phyloP scores from a whole-genome alignment of 2,113 vertebrate species.

The Pyxicephalus adspersus region DNA sequence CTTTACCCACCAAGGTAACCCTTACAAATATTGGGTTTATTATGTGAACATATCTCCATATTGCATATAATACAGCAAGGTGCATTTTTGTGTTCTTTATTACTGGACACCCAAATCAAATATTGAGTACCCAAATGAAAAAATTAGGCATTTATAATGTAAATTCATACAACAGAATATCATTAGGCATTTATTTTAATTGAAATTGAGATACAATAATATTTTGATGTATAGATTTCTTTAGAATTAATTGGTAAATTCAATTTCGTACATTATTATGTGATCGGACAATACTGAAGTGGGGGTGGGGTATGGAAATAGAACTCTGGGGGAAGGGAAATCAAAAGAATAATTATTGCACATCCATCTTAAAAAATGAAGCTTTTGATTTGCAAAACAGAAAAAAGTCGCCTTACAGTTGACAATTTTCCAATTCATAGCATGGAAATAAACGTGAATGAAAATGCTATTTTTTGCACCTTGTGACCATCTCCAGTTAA shows the following conservation, averaged over 20 bases:
- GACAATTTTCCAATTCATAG: too few relatives aligned
- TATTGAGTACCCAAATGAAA: not conserved
- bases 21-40: not conserved
- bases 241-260: not conserved
- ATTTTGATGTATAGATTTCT: not conserved
- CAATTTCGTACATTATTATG: too few relatives aligned
- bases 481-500: too few relatives aligned
- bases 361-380: not conserved
- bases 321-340: slow-evolving; percentile 3
- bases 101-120: not conserved
- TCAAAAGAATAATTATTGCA: slow-evolving; percentile 2
- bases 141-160: not conserved
- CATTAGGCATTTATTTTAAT: not conserved
- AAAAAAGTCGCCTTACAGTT: too few relatives aligned
- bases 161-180: not conserved
- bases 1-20: slow-evolving; percentile 88
- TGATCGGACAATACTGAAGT: not conserved
- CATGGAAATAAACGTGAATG: not conserved
- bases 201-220: not conserved
- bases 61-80: not conserved
- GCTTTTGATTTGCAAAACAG: not conserved
- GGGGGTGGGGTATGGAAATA: slow-evolving; percentile 5
- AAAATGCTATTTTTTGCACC: not conserved
- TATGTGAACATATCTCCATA: not conserved
- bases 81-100: not conserved